These are phyloP conservation scores for Geopemphigus sp. DNA, from an alignment of 1,140 invertebrate species.

Conservation along the genomic window DNA sequence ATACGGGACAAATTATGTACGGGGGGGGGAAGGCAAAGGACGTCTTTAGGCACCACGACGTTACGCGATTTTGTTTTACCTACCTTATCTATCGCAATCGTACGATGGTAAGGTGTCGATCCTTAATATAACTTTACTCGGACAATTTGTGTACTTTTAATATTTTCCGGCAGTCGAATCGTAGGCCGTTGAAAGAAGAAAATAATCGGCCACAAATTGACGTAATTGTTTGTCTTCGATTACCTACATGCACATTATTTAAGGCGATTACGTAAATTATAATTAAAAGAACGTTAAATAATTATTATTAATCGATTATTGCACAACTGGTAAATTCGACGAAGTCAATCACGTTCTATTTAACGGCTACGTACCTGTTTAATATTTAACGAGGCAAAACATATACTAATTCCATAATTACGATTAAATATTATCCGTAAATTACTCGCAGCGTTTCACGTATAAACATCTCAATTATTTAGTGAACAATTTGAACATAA, in stretches of 20 bases:
- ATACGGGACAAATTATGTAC: too few species aligned
- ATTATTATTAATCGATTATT: conserved; percentile 24
- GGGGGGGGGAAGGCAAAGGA: too few species aligned
- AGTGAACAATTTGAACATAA: conserved; percentile 6
- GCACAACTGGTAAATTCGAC: neutral
- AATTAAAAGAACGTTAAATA: conserved; percentile 20
- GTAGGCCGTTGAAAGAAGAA: neutral
- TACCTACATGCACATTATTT: neutral
- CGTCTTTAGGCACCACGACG: too few species aligned
- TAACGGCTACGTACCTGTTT: too few species aligned
- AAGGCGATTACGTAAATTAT: neutral
- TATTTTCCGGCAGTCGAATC: neutral
- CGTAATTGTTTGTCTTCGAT: conserved; percentile 1
- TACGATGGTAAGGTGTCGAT: too few species aligned
- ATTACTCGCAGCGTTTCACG: neutral
- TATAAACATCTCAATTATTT: neutral
- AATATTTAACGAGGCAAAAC: conserved; percentile 2
- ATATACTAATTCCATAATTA: conserved; percentile 8
- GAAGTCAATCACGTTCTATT: neutral
- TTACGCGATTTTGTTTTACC: too few species aligned
- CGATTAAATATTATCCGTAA: neutral
- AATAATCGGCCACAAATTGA: neutral
- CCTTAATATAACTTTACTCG: too few species aligned
- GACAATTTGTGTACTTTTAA: neutral
- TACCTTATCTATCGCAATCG: too few species aligned